Conservation (phyloP, 2,113 vertebrate species). For the Corythaeola cristata region DNA sequence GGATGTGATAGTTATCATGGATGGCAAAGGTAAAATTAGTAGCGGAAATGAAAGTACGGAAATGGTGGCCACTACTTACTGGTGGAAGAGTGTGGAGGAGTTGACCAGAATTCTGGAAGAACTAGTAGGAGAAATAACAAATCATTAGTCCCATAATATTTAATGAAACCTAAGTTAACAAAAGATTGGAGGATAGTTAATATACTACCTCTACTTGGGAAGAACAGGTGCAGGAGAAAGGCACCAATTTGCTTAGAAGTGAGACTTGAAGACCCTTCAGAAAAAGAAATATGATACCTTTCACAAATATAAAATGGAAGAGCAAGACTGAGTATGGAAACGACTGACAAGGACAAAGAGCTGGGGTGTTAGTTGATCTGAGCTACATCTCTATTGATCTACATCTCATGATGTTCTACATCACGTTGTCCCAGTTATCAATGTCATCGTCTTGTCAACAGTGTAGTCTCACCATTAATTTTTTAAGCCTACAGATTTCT, state of each 20-base stretch:
- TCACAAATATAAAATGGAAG: background rate
- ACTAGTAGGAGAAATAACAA: background rate
- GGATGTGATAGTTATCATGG: background rate
- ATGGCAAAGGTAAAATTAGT: background rate
- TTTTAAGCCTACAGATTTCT: background rate
- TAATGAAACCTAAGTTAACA: background rate
- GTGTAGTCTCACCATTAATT: background rate
- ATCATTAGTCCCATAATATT: background rate
- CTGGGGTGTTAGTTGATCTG: background rate
- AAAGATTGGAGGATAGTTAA: background rate
- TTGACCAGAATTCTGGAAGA: background rate
- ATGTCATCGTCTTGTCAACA: background rate
- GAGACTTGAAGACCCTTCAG: background rate
- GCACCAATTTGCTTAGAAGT: background rate
- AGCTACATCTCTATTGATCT: background rate
- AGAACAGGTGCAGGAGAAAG: background rate
- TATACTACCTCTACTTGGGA: background rate
- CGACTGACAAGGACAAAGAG: background rate
- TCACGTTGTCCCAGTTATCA: background rate
- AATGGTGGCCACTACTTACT: background rate
- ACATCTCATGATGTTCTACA: background rate
- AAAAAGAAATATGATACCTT: background rate
- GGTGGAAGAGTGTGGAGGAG: background rate
- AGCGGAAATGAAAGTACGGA: background rate
- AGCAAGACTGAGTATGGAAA: background rate